Percentiles rank a stretch among this genome's conserved stretches.
Conservation (phyloP, 2,888 invertebrate species). For the Phoenoteleia sp. region DNA sequence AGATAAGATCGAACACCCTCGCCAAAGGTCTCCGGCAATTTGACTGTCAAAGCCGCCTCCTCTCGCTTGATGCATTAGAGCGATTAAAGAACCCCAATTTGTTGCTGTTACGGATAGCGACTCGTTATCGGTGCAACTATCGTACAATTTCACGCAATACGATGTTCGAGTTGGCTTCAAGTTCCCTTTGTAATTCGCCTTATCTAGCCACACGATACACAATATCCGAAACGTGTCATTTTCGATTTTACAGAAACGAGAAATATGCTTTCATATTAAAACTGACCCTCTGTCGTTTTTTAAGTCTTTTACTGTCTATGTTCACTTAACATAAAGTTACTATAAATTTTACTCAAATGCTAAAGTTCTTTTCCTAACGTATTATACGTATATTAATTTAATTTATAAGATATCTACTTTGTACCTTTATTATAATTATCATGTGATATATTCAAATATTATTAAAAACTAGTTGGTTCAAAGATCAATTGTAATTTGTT, state of each 20-base stretch:
- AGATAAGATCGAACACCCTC: slow-evolving; percentile 74
- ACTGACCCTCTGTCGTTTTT: too few relatives aligned
- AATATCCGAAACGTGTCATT: slow-evolving; percentile 67
- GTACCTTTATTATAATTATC: too few relatives aligned
- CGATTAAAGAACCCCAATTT: slow-evolving; percentile 84
- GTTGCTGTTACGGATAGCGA: slow-evolving; percentile 80
- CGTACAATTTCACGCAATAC: slow-evolving; percentile 76
- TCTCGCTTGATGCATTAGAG: slow-evolving; percentile 82
- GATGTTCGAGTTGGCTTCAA: slow-evolving; percentile 55
- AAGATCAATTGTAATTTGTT: too few relatives aligned
- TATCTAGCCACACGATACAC: slow-evolving; percentile 60
- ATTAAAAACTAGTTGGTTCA: too few relatives aligned
- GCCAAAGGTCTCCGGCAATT: slow-evolving; percentile 80
- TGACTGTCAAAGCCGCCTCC: slow-evolving; percentile 82
- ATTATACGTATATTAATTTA: too few relatives aligned
- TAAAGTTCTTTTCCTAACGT: too few relatives aligned
- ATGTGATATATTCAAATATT: too few relatives aligned
- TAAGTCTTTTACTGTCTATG: too few relatives aligned
- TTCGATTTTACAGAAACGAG: slow-evolving; percentile 47
- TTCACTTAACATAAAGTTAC: too few relatives aligned
- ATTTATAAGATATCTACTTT: too few relatives aligned
- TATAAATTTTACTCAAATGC: too few relatives aligned
- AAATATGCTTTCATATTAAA: slow-evolving; percentile 25
- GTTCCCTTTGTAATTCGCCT: slow-evolving; percentile 66
- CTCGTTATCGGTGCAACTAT: slow-evolving; percentile 80